Conservation (phyloP, 2,113 vertebrate genomes). For the Erinaceus europaeus region DNA sequence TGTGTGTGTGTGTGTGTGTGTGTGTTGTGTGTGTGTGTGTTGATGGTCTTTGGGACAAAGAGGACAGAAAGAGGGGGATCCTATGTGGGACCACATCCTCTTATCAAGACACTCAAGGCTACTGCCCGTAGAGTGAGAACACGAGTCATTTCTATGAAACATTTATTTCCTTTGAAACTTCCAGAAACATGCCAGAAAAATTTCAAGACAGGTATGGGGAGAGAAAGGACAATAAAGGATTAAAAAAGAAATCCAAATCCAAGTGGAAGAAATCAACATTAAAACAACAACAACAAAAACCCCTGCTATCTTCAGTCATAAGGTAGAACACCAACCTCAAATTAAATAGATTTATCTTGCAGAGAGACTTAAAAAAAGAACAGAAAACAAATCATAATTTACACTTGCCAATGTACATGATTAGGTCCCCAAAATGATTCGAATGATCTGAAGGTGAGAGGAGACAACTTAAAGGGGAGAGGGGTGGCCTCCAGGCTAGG, state of each 20-base stretch:
- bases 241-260: slow-evolving; percentile 53
- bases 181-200: slow-evolving; percentile 75
- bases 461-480: not conserved
- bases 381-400: slow-evolving; percentile 85
- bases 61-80: not conserved
- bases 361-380: slow-evolving; percentile 87
- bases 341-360: slow-evolving; percentile 76
- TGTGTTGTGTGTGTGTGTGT: not conserved
- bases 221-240: slow-evolving; percentile 29
- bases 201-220: slow-evolving; percentile 52
- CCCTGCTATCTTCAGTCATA: slow-evolving; percentile 48
- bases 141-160: slow-evolving; percentile 74
- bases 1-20: not conserved
- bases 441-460: slow-evolving; percentile 67
- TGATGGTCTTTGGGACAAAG: not conserved
- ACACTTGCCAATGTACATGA: slow-evolving; percentile 87
- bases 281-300: not conserved
- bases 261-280: slow-evolving; percentile 56
- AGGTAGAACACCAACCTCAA: slow-evolving; percentile 55
- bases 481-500: not conserved
- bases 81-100: not conserved
- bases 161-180: slow-evolving; percentile 78
- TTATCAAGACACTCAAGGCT: not conserved
- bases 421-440: slow-evolving; percentile 81
- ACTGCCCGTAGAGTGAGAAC: slow-evolving; percentile 33